A percentile compares a stretch with the other conserved stretches of the same genome.
Evolutionary conservation across 2,888 invertebrate genomes (phyloP).

Genomic region (Nomada lathburiana): DNA sequence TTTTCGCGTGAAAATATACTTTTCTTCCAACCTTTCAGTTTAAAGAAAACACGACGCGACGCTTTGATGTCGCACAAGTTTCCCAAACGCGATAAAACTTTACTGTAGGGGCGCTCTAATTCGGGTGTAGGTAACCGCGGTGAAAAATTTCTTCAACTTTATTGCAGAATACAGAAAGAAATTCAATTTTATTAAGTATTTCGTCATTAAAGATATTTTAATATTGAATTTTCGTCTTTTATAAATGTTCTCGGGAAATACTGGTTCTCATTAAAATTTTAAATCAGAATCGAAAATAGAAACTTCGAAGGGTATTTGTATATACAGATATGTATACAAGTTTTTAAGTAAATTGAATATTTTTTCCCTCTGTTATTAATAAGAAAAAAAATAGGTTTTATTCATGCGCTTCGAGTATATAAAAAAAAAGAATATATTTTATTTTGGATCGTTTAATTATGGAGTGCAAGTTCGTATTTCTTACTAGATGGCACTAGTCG

Average conservation of each 20-base stretch:
- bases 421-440: background rate
- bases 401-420: background rate
- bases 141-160: background rate
- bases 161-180: background rate
- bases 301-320: background rate
- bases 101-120: constrained; percentile 46
- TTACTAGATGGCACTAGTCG: constrained; percentile 7
- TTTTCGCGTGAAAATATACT: background rate
- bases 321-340: background rate
- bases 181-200: background rate
- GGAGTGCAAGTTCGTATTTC: background rate
- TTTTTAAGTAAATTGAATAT: background rate
- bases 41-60: constrained; percentile 17
- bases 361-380: background rate
- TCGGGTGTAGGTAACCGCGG: background rate
- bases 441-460: background rate
- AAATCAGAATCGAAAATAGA: background rate
- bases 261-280: background rate
- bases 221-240: background rate
- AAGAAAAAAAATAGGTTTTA: background rate
- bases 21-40: background rate
- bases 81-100: constrained; percentile 15
- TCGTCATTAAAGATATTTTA: background rate
- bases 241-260: background rate
- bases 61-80: constrained; percentile 1